Base-by-base conservation (phyloP, 2,797 vertebrate species). In the Acrossocheilus fasciatus region DNA sequence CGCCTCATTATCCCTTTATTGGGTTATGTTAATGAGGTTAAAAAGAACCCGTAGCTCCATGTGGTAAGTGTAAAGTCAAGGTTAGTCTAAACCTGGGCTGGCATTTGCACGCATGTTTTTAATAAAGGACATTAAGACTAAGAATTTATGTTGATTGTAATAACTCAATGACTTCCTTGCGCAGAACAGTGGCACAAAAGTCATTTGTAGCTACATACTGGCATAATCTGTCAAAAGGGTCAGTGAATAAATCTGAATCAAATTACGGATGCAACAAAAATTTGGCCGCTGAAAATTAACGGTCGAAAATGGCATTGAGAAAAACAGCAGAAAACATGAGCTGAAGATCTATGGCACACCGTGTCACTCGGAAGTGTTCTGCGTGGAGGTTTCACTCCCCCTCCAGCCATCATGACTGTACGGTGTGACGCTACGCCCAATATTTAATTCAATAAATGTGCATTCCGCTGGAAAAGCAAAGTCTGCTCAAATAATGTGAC, bases 1-100 rank as follows among this genome's bases (percentile, higher is more conserved):
- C 69, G 85, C 88, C 88, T 94, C 92, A 91, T 94, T 94, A 92
- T 81, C 68, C 54, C 7, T 90, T 92, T 90, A 92, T 91, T 89
- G 81, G 86, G 72, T 92, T 90, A 88, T 89, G 87, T 82, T 90
- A 93, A 90, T 87, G 83, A 59, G 36, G 12, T 4, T 86, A 89
- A 62, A 83, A 47, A 74, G 85, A 82, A 91, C 39, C 8, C 6
- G 8, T 15, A 43, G 54, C 36, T 62, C 14, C 7, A 43, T 4
- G 3, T 41, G 7, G 23, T 50, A 30, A 75, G 12, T 50, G 41
- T 30, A 11, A 66, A 54, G 7, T n/a, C 47, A 66, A 57, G 15
- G n/a, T 78, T 43, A 30, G 62, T 10, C 54, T 50, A 26, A 50
- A 80, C 4, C 23, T 0, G 9, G 74, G 68, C 26, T n/a, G 0